A percentile compares a stretch with the other conserved stretches of the same genome.
Conservation (phyloP, 1,140 invertebrate genomes). For the Tetraneura akinire region DNA sequence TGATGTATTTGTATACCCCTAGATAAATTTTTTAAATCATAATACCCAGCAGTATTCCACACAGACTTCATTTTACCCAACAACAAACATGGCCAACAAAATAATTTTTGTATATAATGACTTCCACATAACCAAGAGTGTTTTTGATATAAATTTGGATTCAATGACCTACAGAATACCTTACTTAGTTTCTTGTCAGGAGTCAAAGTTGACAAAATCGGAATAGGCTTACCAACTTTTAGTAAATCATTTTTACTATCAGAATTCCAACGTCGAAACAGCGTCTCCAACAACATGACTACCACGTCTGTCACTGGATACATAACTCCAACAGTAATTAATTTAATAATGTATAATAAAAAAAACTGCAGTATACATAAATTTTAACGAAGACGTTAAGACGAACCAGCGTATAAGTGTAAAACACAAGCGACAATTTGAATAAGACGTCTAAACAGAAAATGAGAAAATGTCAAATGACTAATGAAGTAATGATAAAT, state of each 20-base stretch:
- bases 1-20: background rate
- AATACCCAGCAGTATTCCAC: background rate
- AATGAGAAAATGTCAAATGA: too few relatives aligned
- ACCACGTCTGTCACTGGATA: background rate
- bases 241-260: background rate
- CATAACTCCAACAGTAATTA: background rate
- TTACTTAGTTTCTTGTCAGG: background rate
- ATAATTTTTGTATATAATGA: background rate
- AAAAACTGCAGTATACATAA: background rate
- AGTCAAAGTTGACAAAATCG: background rate
- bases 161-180: background rate
- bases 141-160: background rate
- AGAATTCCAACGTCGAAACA: background rate
- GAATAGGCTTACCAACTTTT: background rate
- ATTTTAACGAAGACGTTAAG: too few relatives aligned
- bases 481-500: background rate
- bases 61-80: slow-evolving; percentile 4
- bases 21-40: slow-evolving; percentile 3
- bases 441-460: too few relatives aligned
- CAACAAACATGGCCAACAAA: slow-evolving; percentile 32
- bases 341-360: background rate
- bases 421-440: background rate
- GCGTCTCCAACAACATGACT: background rate
- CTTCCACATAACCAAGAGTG: background rate
- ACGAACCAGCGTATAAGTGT: too few relatives aligned